Evolutionary conservation across 2,113 vertebrate genomes (phyloP).

Genomic region (Tor tambroides): DNA sequence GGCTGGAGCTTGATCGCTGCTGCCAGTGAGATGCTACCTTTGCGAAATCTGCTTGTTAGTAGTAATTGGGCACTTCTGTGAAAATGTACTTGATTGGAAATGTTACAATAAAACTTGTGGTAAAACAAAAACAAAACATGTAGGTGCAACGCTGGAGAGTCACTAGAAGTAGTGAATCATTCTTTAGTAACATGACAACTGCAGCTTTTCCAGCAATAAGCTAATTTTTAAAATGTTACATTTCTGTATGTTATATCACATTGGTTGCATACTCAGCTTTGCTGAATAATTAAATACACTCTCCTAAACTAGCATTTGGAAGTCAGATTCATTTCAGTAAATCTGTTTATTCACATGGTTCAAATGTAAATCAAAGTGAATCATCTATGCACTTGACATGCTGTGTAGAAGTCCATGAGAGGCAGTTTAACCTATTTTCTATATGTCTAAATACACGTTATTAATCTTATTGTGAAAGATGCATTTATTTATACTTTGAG

Average conservation of each 20-base stretch:
- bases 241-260: not conserved
- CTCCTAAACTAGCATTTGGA: not conserved
- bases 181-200: not conserved
- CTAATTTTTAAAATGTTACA: not conserved
- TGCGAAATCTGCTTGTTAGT: not conserved
- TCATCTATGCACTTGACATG: not conserved
- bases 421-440: not conserved
- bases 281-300: not conserved
- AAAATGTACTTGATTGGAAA: not conserved
- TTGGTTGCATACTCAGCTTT: not conserved
- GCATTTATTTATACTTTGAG: not conserved
- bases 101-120: not conserved
- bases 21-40: not conserved
- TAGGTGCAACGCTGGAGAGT: not conserved
- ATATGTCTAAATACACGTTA: not conserved
- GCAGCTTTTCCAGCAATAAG: not conserved
- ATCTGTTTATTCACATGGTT: not conserved
- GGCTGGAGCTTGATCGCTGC: not conserved
- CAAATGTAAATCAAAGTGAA: not conserved
- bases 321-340: not conserved
- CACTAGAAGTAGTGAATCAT: not conserved
- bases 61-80: not conserved
- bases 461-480: not conserved
- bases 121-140: not conserved
- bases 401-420: not conserved